Evolutionary conservation across 2,888 invertebrate genomes (phyloP).

Genomic region (Lepas anatifera): DNA sequence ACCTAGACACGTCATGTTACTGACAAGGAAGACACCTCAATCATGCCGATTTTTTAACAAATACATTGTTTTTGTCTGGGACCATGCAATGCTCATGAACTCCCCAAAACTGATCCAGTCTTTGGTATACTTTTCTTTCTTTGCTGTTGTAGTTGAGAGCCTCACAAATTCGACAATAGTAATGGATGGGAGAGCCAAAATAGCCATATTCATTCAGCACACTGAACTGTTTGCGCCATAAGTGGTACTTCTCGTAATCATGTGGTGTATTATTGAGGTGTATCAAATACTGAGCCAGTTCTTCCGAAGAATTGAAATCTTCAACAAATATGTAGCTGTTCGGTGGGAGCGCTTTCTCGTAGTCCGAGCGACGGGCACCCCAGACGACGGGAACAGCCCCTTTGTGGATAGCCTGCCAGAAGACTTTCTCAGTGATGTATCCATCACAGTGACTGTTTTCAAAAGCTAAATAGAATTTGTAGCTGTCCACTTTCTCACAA

Average conservation of each 20-base stretch:
- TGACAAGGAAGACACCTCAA: too few relatives aligned
- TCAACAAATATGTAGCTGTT: constrained; percentile 48
- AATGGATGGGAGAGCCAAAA: constrained; percentile 45
- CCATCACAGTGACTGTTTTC: constrained; percentile 56
- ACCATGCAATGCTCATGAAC: neutral
- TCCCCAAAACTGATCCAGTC: constrained; percentile 37
- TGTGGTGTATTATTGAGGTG: constrained; percentile 25
- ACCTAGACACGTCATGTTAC: too few relatives aligned
- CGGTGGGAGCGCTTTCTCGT: constrained; percentile 46
- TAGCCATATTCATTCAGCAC: constrained; percentile 55
- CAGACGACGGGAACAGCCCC: constrained; percentile 51
- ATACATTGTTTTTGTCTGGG: neutral
- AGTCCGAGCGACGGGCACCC: constrained; percentile 41
- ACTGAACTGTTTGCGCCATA: constrained; percentile 36
- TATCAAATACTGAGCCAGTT: constrained; percentile 42
- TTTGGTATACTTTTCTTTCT: constrained; percentile 34
- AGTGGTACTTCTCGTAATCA: constrained; percentile 24
- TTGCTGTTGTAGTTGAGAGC: constrained; percentile 49
- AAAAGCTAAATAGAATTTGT: constrained; percentile 55
- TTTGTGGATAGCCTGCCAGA: constrained; percentile 50
- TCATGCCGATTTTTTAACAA: too few relatives aligned
- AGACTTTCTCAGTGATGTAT: constrained; percentile 57
- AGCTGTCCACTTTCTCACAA: constrained; percentile 43
- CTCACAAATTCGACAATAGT: constrained; percentile 53
- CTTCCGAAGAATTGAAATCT: constrained; percentile 35